phyloP scores from a whole-genome alignment of 2,888 invertebrate genomes.

The Xanthia icteritia region DNA sequence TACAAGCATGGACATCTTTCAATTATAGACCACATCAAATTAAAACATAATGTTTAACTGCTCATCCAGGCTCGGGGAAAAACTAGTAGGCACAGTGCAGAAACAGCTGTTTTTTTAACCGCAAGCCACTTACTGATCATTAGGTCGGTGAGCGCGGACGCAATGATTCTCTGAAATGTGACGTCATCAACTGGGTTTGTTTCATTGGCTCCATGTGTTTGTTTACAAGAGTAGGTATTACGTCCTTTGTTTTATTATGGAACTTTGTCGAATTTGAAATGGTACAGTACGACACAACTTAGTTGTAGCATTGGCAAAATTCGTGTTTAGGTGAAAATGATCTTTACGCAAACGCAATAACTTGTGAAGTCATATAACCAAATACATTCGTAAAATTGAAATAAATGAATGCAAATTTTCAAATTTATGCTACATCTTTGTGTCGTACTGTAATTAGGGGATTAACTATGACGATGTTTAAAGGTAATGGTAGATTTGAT shows the following conservation, averaged over 20 bases:
- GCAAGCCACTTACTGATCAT: constrained; percentile 38
- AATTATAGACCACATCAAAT: background rate
- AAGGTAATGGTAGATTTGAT: no score
- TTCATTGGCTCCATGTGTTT: constrained; percentile 15
- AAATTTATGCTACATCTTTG: no score
- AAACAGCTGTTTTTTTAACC: constrained; percentile 51
- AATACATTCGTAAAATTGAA: no score
- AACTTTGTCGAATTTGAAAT: background rate
- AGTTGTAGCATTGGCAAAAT: no score
- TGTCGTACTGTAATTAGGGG: no score
- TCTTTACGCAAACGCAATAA: no score
- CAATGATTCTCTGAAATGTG: constrained; percentile 49
- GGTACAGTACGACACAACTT: no score
- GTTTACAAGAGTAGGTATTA: background rate
- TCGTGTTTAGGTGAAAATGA: no score
- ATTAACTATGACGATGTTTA: no score
- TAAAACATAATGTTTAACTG: background rate
- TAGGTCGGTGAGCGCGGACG: constrained; percentile 19
- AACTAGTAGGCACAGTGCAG: background rate
- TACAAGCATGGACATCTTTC: background rate
- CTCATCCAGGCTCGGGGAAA: background rate
- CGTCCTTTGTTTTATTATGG: constrained; percentile 10
- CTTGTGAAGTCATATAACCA: no score
- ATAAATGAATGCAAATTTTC: no score
- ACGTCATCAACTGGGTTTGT: constrained; percentile 31